Base-by-base conservation (phyloP, 1,140 invertebrate species). In the Trichoplusia ni region DNA sequence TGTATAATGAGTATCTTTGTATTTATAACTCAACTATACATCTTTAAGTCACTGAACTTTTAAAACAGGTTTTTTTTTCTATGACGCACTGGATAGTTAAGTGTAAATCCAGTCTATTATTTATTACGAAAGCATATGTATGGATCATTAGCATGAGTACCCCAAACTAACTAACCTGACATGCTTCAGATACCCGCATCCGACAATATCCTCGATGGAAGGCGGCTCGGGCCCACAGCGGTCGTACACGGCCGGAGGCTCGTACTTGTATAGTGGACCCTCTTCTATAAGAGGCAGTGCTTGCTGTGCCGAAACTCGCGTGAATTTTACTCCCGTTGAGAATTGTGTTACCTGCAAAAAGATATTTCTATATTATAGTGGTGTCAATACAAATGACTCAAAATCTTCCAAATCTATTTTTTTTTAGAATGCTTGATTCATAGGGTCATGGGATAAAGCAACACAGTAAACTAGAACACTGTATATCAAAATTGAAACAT, bases 251-350 rank as follows among this genome's bases (percentile, higher is more conserved):
- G 79, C 71, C 0, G 92, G 91, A 5, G 94, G 90, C 49, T 92
- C 91, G 80, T 98, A 98, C 9, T 90, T 75, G 77, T 94, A 98
- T 0, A 94, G 76, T 1, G 95, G 94, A 4, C 94, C 95, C 75
- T 97, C 95, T 67, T 96, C 95, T 2, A 93, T 89, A 73, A 95
- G 93, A 0, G 95, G 95, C 4, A 97, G 81, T 1, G 95, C 92
- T 21, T 95, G 81, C 49, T 92, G 91, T 0, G 77, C 76, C 1
- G 79, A 69, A 4, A 85, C 82, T 53, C 86, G 63, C 0, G 86
- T 85, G 86, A 97, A 95, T 78, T 96, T 95, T 2, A 97, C 95
- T 23, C 96, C 96, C 13, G 94, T 94, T 31, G 96, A 97, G 82
- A 97, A 97, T 70, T 96, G 94, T 2, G 93, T 94, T 25, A 87